Evolutionary conservation across 2,113 vertebrate species (phyloP), one percentile per base, ranked within the genome.

Genomic region (Saguinus midas): DNA sequence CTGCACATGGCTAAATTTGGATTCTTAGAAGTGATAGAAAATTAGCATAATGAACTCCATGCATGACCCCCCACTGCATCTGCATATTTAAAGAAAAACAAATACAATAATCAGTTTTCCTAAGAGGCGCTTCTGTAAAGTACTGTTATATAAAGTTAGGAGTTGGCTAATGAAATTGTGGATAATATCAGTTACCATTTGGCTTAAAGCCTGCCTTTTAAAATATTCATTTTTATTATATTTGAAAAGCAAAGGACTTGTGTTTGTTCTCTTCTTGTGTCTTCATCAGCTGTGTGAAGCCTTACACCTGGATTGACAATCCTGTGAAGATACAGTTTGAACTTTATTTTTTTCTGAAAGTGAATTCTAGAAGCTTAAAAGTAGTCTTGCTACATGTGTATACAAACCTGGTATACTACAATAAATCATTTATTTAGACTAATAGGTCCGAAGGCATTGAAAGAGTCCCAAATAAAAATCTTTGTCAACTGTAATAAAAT

Each of bases 111-210:
- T 96, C 85, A 94, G 43, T 87, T 98, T 95, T 97, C 79, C 57
- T 89, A 80, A 95, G n/a, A 91, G 95, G 93, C 87, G 0, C 7
- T 89, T 96, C 89, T 91, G 14, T 64, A 94, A 97, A 87, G 70
- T 78, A 94, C 12, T 88, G 88, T 93, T 97, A 90, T 35, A 78
- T 97, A 91, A 98, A 98, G 96, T 96, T 96, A 97, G 61, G 61
- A 94, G 86, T 55, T 87, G 58, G 37, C 5, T 97, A 35, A n/a
- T 96, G 64, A 55, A 95, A 94, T 78, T 95, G 37, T 55, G 45
- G 35, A 93, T 94, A 93, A n/a, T 37, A 90, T 57, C 17, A 16
- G 43, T 25, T 82, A 50, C 4, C 13, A 87, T 87, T 58, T 72
- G 57, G 3, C 79, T 55, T 76, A 27, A 82, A 72, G 35, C 95